Evolutionary conservation across 2,797 vertebrate genomes (phyloP).

Genomic region (Otolemur crassicaudatus): DNA sequence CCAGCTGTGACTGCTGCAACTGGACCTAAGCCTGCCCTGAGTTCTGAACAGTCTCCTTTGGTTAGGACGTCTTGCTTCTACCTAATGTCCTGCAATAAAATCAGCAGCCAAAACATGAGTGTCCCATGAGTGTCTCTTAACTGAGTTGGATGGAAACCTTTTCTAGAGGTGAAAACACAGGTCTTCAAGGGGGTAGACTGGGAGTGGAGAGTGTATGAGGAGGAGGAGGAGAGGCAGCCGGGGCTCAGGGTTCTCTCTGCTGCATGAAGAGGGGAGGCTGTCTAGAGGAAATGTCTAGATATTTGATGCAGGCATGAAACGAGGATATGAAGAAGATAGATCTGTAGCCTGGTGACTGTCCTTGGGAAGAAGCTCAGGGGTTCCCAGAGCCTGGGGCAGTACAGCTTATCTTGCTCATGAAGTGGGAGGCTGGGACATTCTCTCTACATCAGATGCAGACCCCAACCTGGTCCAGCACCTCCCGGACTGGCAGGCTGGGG

Average conservation of each 20-base stretch:
- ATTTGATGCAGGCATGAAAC: not conserved
- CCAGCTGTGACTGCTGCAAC: slow-evolving; percentile 89
- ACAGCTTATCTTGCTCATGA: not conserved
- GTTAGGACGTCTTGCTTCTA: not conserved
- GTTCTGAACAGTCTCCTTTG: not conserved
- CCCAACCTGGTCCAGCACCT: not conserved
- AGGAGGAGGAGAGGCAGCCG: not conserved
- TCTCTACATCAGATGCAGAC: not conserved
- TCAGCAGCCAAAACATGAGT: slow-evolving; percentile 3
- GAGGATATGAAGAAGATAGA: not conserved
- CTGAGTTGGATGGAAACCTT: not conserved
- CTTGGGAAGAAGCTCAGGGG: not conserved
- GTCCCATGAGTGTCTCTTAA: not conserved
- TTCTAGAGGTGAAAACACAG: not conserved
- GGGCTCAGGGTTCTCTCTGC: not conserved
- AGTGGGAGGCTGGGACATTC: not conserved
- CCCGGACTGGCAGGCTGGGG: not conserved
- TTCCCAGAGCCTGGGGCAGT: not conserved
- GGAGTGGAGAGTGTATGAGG: not conserved
- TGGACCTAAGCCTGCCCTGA: slow-evolving; percentile 82
- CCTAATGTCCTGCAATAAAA: slow-evolving; percentile 65
- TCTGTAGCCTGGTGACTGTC: not conserved
- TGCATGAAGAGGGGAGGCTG: not conserved
- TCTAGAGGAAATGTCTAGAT: not conserved
- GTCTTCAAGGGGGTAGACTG: too few species aligned